Base-by-base conservation (phyloP, 2,113 vertebrate species). In the Pleuronectes platessa region DNA sequence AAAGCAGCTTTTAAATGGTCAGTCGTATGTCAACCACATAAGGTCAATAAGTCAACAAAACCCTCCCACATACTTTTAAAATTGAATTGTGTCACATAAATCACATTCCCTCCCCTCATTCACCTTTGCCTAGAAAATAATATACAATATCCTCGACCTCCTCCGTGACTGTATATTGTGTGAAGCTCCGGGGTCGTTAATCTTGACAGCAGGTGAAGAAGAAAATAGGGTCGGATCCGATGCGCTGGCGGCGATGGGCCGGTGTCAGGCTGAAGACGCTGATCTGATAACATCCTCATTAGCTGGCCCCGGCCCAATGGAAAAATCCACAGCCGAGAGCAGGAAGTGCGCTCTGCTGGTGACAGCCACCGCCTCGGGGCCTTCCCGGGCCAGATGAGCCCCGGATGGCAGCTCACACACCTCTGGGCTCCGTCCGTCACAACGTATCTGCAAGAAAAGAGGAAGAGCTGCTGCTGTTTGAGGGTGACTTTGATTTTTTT, bases 241-340 rank as follows among this genome's bases (percentile, higher is more conserved):
- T 71, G 55, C 45, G 82, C 88, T 73, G 74, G 56, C 35, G 53
- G 89, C 87, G 17, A 51, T 71, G 31, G 31, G 68, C 62, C 79
- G 63, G 68, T 88, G 82, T 87, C 85, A 83, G 88, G 72, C 59
- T 81, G 76, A 84, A 85, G 81, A 86, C 85, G 27, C 82, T 91
- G 87, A 92, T 91, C 88, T 85, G 88, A 90, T 90, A 89, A 88
- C 42, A 63, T 84, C 81, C 89, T 92, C 87, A 89, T 92, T 92
- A 93, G 73, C 55, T n/a, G 13, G 63, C 80, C 81, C 70, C 24
- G 26, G 70, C 79, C 75, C 47, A 69, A 66, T 11, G 24, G 79
- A 80, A 83, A 73, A 51, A 51, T 8, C 37, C 62, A 20, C 61
- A 67, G 78, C 79, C 63, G 58, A 87, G 87, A 82, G 88, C 74